Base-by-base conservation (phyloP, 2,113 vertebrate species). In the Pterocles gutturalis region DNA sequence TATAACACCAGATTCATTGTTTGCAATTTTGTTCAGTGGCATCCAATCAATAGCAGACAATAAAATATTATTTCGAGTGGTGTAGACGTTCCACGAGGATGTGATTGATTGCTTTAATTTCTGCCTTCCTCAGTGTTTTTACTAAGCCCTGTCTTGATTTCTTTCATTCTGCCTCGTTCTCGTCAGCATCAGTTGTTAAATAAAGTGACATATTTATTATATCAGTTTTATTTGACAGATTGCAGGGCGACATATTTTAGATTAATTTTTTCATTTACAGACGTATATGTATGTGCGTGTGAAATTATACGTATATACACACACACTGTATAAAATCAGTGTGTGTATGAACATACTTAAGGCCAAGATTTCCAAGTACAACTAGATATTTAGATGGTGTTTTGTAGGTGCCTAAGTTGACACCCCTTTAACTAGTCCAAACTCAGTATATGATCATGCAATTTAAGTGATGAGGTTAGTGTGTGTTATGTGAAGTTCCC, bases 41-140 rank as follows among this genome's bases (percentile, higher is more conserved):
- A 95, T 93, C 95, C 93, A 97, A 97, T 98, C 97, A 98, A 97
- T 97, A 97, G 92, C 82, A 94, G 94, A 97, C 96, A 97, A 97
- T 97, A 98, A 98, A 98, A 97, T 97, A 97, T 97, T 98, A 97
- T 98, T 97, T 95, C 53, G 19, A 96, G 94, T 94, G 96, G 86
- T 90, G 94, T 93, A 94, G 96, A 96, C 89, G 7, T 97, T 98
- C 95, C 92, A 89, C 0, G 57, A 93, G 96, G 81, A 93, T 70
- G 94, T 98, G 97, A 98, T 97, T 97, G 97, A 98, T 98, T 97
- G 96, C 97, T 98, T 98, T 98, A 98, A 97, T 98, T 97, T 97
- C 97, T 97, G 97, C 96, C 92, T 94, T 97, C 92, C 89, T 97
- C 91, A 93, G 94, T 96, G 96, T 92, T 95, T 96, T 97, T 89